Conservation (phyloP, 1,140 invertebrate genomes). For the Pectinophora gossypiella region DNA sequence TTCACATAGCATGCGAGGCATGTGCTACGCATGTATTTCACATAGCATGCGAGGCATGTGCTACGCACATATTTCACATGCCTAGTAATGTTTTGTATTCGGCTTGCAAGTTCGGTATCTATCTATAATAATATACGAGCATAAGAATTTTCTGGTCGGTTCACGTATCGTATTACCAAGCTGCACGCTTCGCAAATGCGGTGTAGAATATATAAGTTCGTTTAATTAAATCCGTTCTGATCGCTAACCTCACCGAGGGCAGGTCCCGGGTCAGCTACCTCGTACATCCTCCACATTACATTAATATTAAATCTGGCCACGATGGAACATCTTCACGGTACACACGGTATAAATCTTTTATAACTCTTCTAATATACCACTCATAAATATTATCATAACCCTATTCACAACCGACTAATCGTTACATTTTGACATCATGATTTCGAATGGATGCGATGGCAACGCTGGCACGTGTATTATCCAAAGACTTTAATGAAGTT, state of each 20-base stretch:
- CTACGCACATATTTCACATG: no score
- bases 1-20: no score
- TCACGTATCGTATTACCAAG: no score
- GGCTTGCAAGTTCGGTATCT: no score
- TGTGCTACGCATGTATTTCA: no score
- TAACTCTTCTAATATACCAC: not conserved
- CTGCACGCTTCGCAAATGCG: not conserved
- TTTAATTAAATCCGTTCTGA: conserved; percentile 18
- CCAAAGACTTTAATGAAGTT: not conserved
- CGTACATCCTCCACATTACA: conserved; percentile 17
- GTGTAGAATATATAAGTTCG: not conserved
- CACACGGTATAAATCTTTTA: not conserved
- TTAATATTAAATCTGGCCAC: conserved; percentile 31
- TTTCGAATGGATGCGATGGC: no score
- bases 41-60: no score
- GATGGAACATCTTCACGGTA: not conserved
- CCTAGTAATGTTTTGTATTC: no score
- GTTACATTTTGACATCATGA: no score
- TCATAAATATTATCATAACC: not conserved
- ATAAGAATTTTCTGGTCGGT: no score
- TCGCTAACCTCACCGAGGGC: conserved; percentile 19
- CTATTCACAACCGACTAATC: not conserved
- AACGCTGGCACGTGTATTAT: no score
- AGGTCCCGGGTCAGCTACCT: conserved; percentile 7
- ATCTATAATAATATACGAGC: no score